Evolutionary conservation across 1,140 invertebrate species (phyloP).

Genomic region (Periplaneta americana): DNA sequence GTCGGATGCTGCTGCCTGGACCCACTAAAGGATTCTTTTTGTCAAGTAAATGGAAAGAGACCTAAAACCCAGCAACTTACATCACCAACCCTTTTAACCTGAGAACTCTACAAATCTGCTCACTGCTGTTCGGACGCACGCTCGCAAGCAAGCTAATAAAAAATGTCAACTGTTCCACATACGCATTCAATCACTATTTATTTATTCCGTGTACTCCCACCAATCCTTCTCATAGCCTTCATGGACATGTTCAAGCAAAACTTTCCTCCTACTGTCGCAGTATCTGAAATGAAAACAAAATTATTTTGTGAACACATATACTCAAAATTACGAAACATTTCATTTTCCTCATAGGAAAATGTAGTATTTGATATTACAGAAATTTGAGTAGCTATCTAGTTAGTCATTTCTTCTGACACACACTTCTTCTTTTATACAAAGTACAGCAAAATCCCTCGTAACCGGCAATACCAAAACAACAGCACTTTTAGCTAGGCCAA

Average conservation of each 20-base stretch:
- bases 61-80: background rate
- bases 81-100: background rate
- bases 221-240: slow-evolving; percentile 73
- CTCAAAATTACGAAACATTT: too few species aligned
- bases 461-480: too few species aligned
- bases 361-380: too few species aligned
- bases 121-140: background rate
- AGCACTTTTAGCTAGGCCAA: too few species aligned
- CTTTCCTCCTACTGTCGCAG: slow-evolving; percentile 63
- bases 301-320: background rate
- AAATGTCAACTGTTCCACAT: background rate
- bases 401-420: too few species aligned
- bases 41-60: background rate
- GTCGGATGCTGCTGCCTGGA: background rate
- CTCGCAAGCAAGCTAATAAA: background rate
- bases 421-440: too few species aligned
- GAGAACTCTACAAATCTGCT: background rate
- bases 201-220: slow-evolving; percentile 53
- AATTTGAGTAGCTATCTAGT: too few species aligned
- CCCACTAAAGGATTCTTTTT: background rate
- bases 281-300: slow-evolving; percentile 35
- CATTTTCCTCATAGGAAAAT: too few species aligned
- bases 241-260: slow-evolving; percentile 64
- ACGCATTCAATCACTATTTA: background rate
- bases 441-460: too few species aligned